These are phyloP conservation scores for Dione vanillae DNA, from an alignment of 2,888 invertebrate genomes.

Conservation along the genomic window DNA sequence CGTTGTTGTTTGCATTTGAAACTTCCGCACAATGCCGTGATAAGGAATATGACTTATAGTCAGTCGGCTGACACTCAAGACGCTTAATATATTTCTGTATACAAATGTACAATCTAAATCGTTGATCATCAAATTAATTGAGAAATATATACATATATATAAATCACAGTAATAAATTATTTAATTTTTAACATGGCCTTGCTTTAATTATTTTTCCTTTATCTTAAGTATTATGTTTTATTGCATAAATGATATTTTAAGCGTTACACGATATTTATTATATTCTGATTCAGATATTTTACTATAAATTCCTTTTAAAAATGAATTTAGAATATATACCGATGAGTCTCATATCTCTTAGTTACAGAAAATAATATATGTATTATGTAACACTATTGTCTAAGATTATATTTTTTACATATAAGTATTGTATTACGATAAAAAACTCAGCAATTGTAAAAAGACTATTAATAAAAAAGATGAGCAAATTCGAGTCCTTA, in stretches of 20 bases:
- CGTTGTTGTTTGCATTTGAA: conserved; percentile 68
- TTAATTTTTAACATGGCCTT: background rate
- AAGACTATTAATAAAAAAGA: conserved; percentile 10
- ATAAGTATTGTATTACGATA: background rate
- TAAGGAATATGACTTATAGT: conserved; percentile 74
- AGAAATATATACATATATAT: background rate
- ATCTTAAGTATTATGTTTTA: too few species aligned
- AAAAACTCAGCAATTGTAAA: background rate
- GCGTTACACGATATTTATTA: too few species aligned
- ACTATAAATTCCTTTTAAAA: background rate
- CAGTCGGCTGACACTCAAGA: conserved; percentile 48
- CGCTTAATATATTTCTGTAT: conserved; percentile 60
- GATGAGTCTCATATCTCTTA: too few species aligned
- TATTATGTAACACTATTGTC: too few species aligned
- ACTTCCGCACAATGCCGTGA: conserved; percentile 78
- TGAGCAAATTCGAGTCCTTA: conserved; percentile 8
- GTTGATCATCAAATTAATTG: background rate
- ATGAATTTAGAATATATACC: background rate
- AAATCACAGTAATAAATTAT: background rate
- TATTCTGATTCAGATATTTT: too few species aligned
- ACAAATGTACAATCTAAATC: conserved; percentile 41
- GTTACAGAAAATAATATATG: too few species aligned
- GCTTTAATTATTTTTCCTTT: too few species aligned
- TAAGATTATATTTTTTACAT: background rate
- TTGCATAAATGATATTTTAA: too few species aligned